Percentiles rank a stretch among this genome's conserved stretches.
Evolutionary conservation across 2,888 invertebrate genomes (phyloP).

Genomic region (Carcina quercana): DNA sequence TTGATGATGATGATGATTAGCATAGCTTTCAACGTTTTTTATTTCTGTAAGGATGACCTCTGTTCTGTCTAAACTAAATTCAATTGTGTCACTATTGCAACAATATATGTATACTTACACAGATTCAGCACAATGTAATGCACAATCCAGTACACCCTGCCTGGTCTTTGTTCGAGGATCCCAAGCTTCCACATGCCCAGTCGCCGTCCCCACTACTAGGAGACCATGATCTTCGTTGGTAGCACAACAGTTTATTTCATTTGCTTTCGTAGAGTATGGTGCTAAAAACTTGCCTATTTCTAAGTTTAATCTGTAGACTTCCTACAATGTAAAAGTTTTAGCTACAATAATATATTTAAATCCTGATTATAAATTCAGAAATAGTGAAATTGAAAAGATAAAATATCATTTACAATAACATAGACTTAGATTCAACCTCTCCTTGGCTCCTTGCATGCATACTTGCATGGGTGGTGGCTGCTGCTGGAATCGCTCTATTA

Average conservation of each 20-base stretch:
- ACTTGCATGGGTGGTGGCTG: too few relatives aligned
- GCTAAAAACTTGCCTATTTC: slow-evolving; percentile 96
- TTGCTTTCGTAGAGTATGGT: slow-evolving; percentile 84
- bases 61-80: not conserved
- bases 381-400: too few relatives aligned
- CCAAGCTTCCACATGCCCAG: slow-evolving; percentile 97
- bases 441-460: too few relatives aligned
- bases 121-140: slow-evolving; percentile 73
- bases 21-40: too few relatives aligned
- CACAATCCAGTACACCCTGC: slow-evolving; percentile 90
- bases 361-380: too few relatives aligned
- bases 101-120: slow-evolving; percentile 42
- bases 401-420: too few relatives aligned
- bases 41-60: not conserved
- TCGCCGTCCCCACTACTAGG: slow-evolving; percentile 88
- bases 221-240: slow-evolving; percentile 93
- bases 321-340: slow-evolving; percentile 75
- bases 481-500: too few relatives aligned
- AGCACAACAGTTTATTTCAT: slow-evolving; percentile 86
- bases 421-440: too few relatives aligned
- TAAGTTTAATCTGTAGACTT: slow-evolving; percentile 95
- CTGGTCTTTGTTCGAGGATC: slow-evolving; percentile 88
- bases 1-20: too few relatives aligned
- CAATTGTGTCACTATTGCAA: not conserved
- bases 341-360: too few relatives aligned